These are phyloP conservation scores for Mus pahari DNA, from an alignment of 2,113 vertebrate genomes.

Conservation along the genomic window DNA sequence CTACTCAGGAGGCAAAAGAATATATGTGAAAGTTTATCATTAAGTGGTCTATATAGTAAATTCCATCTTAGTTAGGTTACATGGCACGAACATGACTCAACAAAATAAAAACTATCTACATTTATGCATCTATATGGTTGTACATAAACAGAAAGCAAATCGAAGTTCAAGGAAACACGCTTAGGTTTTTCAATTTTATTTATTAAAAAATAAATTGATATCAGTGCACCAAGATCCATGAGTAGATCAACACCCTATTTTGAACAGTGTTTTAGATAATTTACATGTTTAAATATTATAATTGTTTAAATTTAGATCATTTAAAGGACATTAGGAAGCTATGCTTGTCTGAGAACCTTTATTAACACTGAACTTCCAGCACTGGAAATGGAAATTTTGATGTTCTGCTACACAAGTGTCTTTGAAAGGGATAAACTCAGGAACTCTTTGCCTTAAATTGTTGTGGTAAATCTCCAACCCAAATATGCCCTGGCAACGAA, in stretches of 20 bases:
- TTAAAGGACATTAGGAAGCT: background rate
- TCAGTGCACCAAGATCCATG: background rate
- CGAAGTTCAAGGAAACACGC: constrained; percentile 4
- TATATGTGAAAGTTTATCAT: background rate
- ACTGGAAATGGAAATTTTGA: background rate
- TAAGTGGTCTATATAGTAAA: background rate
- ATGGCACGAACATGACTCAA: background rate
- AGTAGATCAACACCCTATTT: background rate
- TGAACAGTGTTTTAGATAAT: background rate
- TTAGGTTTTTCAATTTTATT: constrained; percentile 23
- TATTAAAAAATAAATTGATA: background rate
- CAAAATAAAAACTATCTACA: background rate
- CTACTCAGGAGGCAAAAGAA: background rate
- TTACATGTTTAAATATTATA: background rate
- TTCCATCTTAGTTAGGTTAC: background rate
- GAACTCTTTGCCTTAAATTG: background rate
- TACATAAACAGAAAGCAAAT: background rate
- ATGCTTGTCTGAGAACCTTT: background rate
- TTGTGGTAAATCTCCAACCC: too few relatives aligned
- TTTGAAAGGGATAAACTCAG: constrained; percentile 2
- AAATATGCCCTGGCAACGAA: too few relatives aligned
- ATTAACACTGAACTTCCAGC: background rate
- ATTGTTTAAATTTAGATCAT: background rate
- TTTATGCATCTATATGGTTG: background rate
- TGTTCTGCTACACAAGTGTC: background rate